Evolutionary conservation across 2,113 vertebrate genomes (phyloP).

Genomic region (Sorex araneus): DNA sequence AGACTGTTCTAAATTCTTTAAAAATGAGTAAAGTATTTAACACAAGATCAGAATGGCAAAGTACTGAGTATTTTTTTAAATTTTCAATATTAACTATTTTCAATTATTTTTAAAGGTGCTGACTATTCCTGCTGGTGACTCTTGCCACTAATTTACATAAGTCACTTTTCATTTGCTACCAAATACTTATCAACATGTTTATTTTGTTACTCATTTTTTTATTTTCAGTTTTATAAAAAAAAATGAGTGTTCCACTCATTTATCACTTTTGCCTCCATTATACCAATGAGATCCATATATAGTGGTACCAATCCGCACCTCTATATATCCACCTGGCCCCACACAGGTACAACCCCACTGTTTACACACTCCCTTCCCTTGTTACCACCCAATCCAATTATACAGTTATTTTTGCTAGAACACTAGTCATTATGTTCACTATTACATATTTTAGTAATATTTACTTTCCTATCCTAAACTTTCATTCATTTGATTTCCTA

Average conservation of each 20-base stretch:
- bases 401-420: background rate
- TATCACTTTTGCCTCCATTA: rapidly evolving
- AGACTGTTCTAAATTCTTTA: background rate
- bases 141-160: conserved; percentile 7
- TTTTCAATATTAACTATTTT: background rate
- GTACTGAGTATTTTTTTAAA: background rate
- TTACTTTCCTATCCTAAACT: background rate
- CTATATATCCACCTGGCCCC: rapidly evolving
- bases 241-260: background rate
- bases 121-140: background rate
- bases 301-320: background rate
- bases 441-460: background rate
- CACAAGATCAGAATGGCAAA: background rate
- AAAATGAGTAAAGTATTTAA: background rate
- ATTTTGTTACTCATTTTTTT: background rate
- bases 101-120: background rate
- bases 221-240: background rate
- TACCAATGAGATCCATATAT: no score
- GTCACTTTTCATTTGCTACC: background rate
- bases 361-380: background rate
- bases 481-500: conserved; percentile 5
- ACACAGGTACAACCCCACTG: background rate
- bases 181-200: background rate
- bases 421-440: background rate
- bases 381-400: background rate